Percentiles rank a stretch among this genome's conserved stretches.
These are phyloP conservation scores for Characodon lateralis DNA, from an alignment of 2,797 vertebrate genomes.

Conservation along the genomic window DNA sequence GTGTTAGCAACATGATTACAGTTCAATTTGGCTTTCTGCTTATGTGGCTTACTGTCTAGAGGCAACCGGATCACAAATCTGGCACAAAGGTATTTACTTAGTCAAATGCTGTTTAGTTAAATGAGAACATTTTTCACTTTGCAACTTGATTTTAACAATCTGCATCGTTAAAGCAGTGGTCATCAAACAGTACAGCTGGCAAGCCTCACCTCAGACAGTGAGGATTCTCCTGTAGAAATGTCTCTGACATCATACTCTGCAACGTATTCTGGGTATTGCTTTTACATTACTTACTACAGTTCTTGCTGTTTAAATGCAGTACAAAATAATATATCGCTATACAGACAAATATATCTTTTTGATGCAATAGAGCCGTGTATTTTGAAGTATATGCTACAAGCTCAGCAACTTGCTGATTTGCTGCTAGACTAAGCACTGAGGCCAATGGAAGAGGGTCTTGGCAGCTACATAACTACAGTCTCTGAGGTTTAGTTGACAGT, in stretches of 20 bases:
- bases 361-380: constrained; percentile 70
- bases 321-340: constrained; percentile 65
- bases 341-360: constrained; percentile 66
- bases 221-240: constrained; percentile 58
- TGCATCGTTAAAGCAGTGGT: constrained; percentile 49
- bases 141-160: constrained; percentile 24
- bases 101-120: constrained; percentile 24
- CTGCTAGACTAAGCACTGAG: constrained; percentile 86
- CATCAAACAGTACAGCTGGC: constrained; percentile 47
- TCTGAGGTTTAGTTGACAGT: constrained; percentile 52
- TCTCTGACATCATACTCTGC: constrained; percentile 66
- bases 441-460: constrained; percentile 77
- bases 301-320: constrained; percentile 60
- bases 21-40: not conserved
- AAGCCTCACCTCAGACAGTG: constrained; percentile 49
- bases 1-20: not conserved
- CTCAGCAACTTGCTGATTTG: constrained; percentile 81
- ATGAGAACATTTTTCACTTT: constrained; percentile 21
- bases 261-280: constrained; percentile 56
- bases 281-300: constrained; percentile 60
- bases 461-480: constrained; percentile 78
- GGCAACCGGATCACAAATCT: constrained; percentile 6
- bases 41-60: not conserved
- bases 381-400: constrained; percentile 79
- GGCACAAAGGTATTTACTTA: constrained; percentile 37